Evolutionary conservation across 2,797 vertebrate species (phyloP).

Genomic region (Poecilia velifera): DNA sequence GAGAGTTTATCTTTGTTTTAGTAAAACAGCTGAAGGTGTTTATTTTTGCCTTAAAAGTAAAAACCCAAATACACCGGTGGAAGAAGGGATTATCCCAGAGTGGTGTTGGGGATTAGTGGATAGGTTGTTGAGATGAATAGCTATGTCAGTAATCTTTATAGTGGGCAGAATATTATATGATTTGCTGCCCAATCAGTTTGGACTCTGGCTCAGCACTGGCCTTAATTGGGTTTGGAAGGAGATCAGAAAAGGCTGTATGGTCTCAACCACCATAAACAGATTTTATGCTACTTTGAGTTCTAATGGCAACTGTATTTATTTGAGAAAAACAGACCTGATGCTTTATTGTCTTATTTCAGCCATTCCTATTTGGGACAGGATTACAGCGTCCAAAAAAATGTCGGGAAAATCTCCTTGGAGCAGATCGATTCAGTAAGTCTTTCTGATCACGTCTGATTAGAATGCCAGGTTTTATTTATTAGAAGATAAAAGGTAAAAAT

Average conservation of each 20-base stretch:
- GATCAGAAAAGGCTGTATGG: neutral
- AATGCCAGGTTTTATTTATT: conserved; percentile 16
- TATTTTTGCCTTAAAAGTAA: conserved; percentile 29
- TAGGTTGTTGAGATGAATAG: conserved; percentile 48
- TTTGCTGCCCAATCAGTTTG: conserved; percentile 1
- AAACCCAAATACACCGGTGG: conserved; percentile 28
- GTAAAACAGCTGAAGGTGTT: conserved; percentile 29
- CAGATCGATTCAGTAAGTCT: conserved; percentile 93
- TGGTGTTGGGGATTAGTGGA: conserved; percentile 52
- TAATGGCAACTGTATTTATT: conserved; percentile 2
- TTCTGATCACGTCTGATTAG: conserved; percentile 23
- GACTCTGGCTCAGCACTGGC: neutral
- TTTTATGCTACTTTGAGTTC: conserved; percentile 10
- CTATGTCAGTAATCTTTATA: conserved; percentile 33
- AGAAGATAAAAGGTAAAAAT: neutral
- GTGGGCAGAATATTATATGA: conserved; percentile 22
- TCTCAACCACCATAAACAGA: neutral
- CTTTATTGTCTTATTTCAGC: conserved; percentile 72
- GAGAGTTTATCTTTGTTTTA: conserved; percentile 3
- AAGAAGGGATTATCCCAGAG: conserved; percentile 34
- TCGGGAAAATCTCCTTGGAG: conserved; percentile 93
- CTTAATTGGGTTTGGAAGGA: conserved; percentile 10
- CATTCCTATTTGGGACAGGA: conserved; percentile 96
- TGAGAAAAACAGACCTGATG: neutral
- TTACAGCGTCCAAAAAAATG: conserved; percentile 90